Evolutionary conservation across 1,140 invertebrate species (phyloP).

Genomic region (fruit fly (Drosophila melanogaster)): Release_6_plus_ISO1_MT NT_033779.5:7670501-7671000

Average conservation of each 20-base stretch:
- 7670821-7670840: neutral
- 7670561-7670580: constrained; percentile 44
- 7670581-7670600: constrained; percentile 60
- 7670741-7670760: constrained; percentile 52
- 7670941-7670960: constrained; percentile 52
- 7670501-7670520: too few species aligned
- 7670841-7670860: constrained; percentile 43
- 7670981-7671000: constrained; percentile 32
- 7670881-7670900: constrained; percentile 19
- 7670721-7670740: neutral
- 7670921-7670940: constrained; percentile 70
- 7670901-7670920: constrained; percentile 40
- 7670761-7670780: constrained; percentile 55
- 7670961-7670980: constrained; percentile 71
- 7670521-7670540: constrained; percentile 4
- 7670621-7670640: constrained; percentile 2
- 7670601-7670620: constrained; percentile 26
- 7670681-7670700: constrained; percentile 22
- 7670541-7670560: neutral
- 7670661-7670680: constrained; percentile 28
- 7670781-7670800: constrained; percentile 72
- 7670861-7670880: constrained; percentile 52
- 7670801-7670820: constrained; percentile 5
- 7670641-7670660: constrained; percentile 35
- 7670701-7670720: constrained; percentile 47